Percentiles rank a stretch among this genome's conserved stretches.
Conservation (phyloP, 2,888 invertebrate species). For the Platypus cylindrus region DNA sequence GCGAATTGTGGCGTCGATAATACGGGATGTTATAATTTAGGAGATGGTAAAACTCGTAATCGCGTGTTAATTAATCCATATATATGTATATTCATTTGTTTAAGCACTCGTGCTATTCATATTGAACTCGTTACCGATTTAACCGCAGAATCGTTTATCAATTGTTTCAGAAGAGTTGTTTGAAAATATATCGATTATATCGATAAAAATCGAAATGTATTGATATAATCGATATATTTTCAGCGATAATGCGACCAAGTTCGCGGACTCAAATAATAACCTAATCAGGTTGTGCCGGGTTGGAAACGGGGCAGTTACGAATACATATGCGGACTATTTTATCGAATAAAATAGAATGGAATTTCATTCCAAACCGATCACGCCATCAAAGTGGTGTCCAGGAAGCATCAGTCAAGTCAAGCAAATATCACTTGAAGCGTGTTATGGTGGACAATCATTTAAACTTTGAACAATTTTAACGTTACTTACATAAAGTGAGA, state of each 20-base stretch:
- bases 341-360: slow-evolving; percentile 6
- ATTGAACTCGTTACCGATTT: slow-evolving; percentile 1
- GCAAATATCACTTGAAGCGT: slow-evolving; percentile 5
- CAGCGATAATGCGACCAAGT: slow-evolving; percentile 4
- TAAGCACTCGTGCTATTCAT: background rate
- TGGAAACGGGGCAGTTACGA: background rate
- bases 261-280: slow-evolving; percentile 1
- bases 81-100: slow-evolving; percentile 5
- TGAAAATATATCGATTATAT: too few relatives aligned
- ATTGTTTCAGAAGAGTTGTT: slow-evolving; percentile 1
- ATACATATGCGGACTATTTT: slow-evolving; percentile 4
- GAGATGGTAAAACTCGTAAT: slow-evolving; percentile 3
- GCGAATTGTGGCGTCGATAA: background rate
- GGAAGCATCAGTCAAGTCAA: slow-evolving; percentile 6
- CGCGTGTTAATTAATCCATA: background rate
- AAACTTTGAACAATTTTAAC: slow-evolving; percentile 20
- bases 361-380: slow-evolving; percentile 8
- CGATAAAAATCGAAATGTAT: too few relatives aligned
- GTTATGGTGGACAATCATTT: slow-evolving; percentile 1
- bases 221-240: slow-evolving; percentile 1
- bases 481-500: slow-evolving; percentile 18
- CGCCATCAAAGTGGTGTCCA: slow-evolving; percentile 7
- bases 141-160: slow-evolving; percentile 1
- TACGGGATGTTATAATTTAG: slow-evolving; percentile 4
- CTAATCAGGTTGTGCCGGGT: background rate